Percentiles rank a stretch among this genome's conserved stretches.
These are phyloP conservation scores for Cantharis rustica DNA, from an alignment of 2,888 invertebrate genomes.

Conservation along the genomic window DNA sequence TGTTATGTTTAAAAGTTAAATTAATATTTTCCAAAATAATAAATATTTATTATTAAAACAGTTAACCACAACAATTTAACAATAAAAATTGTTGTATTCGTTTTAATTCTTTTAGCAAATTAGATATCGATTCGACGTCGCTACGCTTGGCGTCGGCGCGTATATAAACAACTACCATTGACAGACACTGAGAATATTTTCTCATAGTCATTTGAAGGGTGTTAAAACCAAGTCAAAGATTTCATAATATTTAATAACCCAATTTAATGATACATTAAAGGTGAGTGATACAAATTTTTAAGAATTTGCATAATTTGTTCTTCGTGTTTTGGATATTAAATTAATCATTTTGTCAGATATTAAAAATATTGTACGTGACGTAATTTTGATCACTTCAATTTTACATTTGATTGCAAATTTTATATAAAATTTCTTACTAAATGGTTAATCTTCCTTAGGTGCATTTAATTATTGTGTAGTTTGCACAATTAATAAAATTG, in stretches of 20 bases:
- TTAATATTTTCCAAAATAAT: background rate
- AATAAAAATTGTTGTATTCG: background rate
- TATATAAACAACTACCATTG: constrained; percentile 24
- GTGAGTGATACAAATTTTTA: background rate
- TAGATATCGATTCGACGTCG: constrained; percentile 27
- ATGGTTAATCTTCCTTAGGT: background rate
- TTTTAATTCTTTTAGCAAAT: constrained; percentile 12
- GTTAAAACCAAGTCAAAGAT: background rate
- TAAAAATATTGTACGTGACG: background rate
- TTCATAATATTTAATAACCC: background rate
- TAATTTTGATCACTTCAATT: background rate
- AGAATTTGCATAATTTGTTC: background rate
- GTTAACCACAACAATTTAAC: background rate
- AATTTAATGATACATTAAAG: background rate
- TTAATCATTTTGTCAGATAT: background rate
- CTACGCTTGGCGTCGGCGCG: constrained; percentile 28
- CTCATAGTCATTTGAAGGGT: constrained; percentile 15
- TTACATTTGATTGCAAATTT: background rate
- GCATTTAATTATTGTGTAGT: background rate
- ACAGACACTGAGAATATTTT: constrained; percentile 9
- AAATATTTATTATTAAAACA: background rate
- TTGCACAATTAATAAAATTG: background rate
- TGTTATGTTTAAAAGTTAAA: background rate
- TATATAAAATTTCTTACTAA: background rate
- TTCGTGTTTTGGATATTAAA: background rate